Conservation (phyloP, 2,113 vertebrate species). For the Amazona guildingii region DNA sequence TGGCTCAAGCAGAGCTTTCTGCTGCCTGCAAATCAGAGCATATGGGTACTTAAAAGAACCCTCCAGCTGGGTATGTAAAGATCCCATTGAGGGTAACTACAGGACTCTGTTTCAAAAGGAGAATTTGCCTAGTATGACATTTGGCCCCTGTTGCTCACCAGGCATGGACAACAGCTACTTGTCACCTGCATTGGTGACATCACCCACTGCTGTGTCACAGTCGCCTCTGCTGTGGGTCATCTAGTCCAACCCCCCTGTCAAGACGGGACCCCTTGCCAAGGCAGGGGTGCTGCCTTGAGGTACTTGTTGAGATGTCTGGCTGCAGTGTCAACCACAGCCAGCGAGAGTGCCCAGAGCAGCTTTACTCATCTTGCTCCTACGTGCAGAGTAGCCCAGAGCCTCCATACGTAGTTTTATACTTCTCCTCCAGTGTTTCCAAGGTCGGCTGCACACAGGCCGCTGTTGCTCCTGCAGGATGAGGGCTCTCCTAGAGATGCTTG, state of each 20-base stretch:
- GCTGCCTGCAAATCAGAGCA: background rate
- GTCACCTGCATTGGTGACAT: background rate
- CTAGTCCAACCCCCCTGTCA: background rate
- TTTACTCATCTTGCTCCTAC: background rate
- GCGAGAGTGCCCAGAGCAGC: accelerated
- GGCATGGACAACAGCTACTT: background rate
- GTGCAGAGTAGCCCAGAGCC: background rate
- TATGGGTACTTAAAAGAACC: background rate
- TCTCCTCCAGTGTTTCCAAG: background rate
- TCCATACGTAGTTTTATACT: background rate
- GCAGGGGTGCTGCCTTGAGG: background rate
- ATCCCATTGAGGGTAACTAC: background rate
- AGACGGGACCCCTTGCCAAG: background rate
- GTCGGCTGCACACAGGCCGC: background rate
- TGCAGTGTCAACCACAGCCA: background rate
- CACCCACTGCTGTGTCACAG: background rate
- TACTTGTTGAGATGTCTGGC: background rate
- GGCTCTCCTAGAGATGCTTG: background rate
- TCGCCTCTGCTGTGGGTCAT: background rate
- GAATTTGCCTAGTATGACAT: background rate
- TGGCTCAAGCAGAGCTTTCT: background rate
- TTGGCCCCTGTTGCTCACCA: background rate
- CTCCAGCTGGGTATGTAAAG: background rate
- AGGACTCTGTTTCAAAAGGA: background rate
- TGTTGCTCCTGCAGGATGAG: background rate